Percentiles rank a stretch among this genome's conserved stretches.
Evolutionary conservation across 2,113 vertebrate genomes (phyloP).

Genomic region (Hyla sarda): DNA sequence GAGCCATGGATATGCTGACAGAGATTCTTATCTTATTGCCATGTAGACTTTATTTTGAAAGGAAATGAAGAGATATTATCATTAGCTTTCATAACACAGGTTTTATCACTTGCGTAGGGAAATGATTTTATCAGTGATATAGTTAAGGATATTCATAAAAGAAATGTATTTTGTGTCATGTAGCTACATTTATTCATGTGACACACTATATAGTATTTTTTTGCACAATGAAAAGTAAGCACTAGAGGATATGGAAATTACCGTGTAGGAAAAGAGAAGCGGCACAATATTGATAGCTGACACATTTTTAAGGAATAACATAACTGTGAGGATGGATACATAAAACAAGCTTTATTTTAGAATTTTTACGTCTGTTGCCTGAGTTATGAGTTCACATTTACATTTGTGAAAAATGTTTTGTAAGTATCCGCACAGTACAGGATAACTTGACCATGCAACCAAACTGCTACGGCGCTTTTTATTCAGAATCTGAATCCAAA

Average conservation of each 20-base stretch:
- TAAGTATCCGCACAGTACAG: background rate
- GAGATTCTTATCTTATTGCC: constrained; percentile 1
- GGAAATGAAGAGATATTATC: constrained; percentile 3
- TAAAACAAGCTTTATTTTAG: background rate
- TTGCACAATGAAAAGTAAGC: background rate
- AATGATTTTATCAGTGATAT: background rate
- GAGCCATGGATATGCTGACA: background rate
- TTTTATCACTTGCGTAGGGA: constrained; percentile 6
- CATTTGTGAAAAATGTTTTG: background rate
- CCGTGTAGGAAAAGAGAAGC: background rate
- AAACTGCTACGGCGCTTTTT: too few relatives aligned
- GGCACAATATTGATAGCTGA: constrained; percentile 2
- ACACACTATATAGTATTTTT: background rate
- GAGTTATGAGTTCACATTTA: background rate
- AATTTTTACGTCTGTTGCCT: background rate
- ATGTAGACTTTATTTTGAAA: constrained; percentile 1
- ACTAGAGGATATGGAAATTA: background rate
- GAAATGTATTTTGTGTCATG: background rate
- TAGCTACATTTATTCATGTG: background rate
- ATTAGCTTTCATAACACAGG: constrained; percentile 17
- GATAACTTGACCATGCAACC: background rate
- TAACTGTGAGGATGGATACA: background rate
- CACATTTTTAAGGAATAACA: background rate
- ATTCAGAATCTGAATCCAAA: too few relatives aligned
- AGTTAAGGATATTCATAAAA: background rate